Percentiles rank a stretch among this genome's conserved stretches.
Conservation (phyloP, 2,113 vertebrate genomes). For the Oreochromis niloticus region DNA sequence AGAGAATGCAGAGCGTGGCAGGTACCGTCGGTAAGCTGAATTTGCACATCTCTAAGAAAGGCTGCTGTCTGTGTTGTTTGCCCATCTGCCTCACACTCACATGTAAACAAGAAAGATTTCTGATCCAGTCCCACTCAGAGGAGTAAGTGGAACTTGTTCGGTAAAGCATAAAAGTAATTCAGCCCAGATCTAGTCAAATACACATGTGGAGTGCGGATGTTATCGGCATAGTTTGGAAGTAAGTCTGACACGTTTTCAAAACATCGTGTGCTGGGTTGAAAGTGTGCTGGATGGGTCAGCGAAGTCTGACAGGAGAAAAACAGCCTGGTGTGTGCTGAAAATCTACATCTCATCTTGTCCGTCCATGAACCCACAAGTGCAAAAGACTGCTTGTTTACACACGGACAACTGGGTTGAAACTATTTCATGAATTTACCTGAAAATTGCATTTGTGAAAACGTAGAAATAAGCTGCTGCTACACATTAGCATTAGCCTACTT, state of each 20-base stretch:
- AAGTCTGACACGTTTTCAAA: slow-evolving; percentile 55
- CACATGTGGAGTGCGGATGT: slow-evolving; percentile 37
- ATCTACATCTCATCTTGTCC: not conserved
- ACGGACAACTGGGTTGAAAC: not conserved
- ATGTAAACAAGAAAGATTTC: slow-evolving; percentile 22
- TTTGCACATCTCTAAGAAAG: not conserved
- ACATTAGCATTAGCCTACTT: not conserved
- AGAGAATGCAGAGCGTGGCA: not conserved
- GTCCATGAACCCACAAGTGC: not conserved
- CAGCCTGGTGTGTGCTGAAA: slow-evolving; percentile 6
- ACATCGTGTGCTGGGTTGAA: slow-evolving; percentile 34
- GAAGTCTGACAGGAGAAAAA: slow-evolving; percentile 44
- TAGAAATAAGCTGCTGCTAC: not conserved
- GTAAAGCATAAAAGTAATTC: slow-evolving; percentile 31
- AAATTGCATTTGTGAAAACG: not conserved
- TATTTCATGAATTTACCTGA: not conserved
- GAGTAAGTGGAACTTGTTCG: slow-evolving; percentile 18
- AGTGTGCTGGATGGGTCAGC: slow-evolving; percentile 42
- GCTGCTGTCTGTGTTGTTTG: not conserved
- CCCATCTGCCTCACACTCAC: not conserved
- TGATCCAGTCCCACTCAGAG: not conserved
- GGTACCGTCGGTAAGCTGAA: not conserved
- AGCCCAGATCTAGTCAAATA: slow-evolving; percentile 32
- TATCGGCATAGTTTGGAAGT: slow-evolving; percentile 42
- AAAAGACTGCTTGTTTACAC: not conserved